phyloP scores from a whole-genome alignment of 2,113 vertebrate species.

The Pteropus alecto region DNA sequence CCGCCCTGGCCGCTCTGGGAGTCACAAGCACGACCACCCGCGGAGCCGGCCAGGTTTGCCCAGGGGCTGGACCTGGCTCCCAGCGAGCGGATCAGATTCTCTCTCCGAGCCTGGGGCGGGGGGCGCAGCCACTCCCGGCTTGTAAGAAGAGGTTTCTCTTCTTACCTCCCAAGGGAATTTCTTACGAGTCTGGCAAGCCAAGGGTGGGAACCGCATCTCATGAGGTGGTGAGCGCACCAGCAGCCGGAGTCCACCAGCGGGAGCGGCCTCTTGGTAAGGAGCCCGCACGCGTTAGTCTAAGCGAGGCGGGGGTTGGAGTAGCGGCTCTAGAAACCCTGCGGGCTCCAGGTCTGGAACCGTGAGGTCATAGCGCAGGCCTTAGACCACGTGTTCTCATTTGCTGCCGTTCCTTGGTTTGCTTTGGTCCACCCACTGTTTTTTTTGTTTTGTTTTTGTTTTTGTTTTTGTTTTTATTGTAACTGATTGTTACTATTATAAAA shows the following conservation, averaged over 20 bases:
- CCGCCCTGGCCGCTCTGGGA: background rate
- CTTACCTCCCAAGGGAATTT: background rate
- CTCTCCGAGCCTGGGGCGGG: background rate
- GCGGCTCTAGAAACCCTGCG: background rate
- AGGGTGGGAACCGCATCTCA: background rate
- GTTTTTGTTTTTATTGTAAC: background rate
- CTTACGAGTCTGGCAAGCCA: background rate
- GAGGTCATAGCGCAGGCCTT: background rate
- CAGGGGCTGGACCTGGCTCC: background rate
- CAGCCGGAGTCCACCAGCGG: fast-evolving
- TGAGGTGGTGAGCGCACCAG: background rate
- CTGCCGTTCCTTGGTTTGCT: no score
- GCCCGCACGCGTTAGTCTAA: background rate
- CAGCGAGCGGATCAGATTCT: background rate
- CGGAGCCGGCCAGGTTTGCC: fast-evolving
- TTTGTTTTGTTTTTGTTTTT: background rate
- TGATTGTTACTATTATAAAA: background rate
- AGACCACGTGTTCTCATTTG: background rate
- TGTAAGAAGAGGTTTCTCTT: background rate
- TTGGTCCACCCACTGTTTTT: background rate
- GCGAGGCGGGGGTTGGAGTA: no score
- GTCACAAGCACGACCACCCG: background rate
- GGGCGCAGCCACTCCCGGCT: no score
- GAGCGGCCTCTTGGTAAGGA: background rate
- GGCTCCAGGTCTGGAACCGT: background rate